A percentile compares a stretch with the other conserved stretches of the same genome.
Conservation (phyloP, 2,113 vertebrate genomes). For the Silurus asotus region DNA sequence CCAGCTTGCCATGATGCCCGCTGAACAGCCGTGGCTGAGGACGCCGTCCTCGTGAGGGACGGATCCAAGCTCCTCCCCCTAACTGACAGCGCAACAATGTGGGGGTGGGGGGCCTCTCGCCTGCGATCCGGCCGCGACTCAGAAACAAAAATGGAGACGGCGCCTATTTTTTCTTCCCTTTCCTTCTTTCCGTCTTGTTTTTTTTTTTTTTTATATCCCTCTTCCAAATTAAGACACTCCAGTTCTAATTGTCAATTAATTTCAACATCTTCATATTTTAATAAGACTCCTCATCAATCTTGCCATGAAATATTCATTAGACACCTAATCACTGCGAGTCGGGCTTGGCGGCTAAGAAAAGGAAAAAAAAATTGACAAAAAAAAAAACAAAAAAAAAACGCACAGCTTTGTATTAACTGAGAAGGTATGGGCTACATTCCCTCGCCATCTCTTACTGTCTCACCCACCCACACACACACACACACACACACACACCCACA, state of each 20-base stretch:
- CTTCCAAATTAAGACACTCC: conserved; percentile 80
- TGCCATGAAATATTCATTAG: conserved; percentile 83
- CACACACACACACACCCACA: not conserved
- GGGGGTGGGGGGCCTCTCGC: not conserved
- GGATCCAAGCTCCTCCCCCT: conserved; percentile 49
- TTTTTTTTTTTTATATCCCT: conserved; percentile 68
- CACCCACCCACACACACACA: not conserved
- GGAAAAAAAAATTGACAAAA: not conserved
- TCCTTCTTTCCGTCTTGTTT: conserved; percentile 60
- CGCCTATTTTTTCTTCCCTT: conserved; percentile 52
- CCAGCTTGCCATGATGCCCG: conserved; percentile 73
- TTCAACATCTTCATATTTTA: conserved; percentile 85
- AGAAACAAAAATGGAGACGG: conserved; percentile 48
- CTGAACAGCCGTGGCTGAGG: conserved; percentile 74
- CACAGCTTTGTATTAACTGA: conserved; percentile 44
- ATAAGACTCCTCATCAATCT: conserved; percentile 81
- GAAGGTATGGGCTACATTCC: conserved; percentile 1
- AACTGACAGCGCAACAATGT: too few relatives aligned
- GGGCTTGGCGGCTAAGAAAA: conserved; percentile 34
- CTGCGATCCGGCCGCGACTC: conserved; percentile 28
- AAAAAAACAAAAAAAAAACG: conserved; percentile 8
- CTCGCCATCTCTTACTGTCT: not conserved
- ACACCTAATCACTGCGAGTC: conserved; percentile 68
- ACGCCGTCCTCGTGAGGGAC: conserved; percentile 68
- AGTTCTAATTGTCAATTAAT: conserved; percentile 84